Base-by-base conservation (phyloP, 2,113 vertebrate species). In the Trematomus loennbergii region DNA sequence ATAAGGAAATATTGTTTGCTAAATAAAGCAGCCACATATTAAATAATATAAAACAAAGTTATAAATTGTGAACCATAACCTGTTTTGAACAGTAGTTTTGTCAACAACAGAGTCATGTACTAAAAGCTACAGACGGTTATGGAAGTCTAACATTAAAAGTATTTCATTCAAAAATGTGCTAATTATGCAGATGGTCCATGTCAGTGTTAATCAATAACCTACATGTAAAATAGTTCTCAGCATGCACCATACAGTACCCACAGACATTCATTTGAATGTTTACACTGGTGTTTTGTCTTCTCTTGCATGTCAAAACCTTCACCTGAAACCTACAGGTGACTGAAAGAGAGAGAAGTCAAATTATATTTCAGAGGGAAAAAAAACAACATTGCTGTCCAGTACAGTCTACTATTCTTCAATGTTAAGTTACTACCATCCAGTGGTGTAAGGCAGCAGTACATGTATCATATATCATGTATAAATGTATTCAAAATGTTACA, bases 391-490 rank as follows among this genome's bases (percentile, higher is more conserved):
- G 12, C 18, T 33, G 9, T 29, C 25, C 11, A 10, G 12, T 46
- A 36, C 11, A 11, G 12, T 33, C 33, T 12, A 53, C 8, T 10
- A 2, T 45, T 67, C 9, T 12, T 13, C 59, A 4, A n/a, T 79
- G 70, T 72, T 33, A 68, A 71, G 53, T 73, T 77, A 82, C 89
- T 76, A 78, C 91, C 87, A 89, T 83, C 91, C 71, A 88, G 81
- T 88, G 91, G 87, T 9, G 43, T 61, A 9, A 62, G 40, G 25
- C 43, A 69, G 66, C 12, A 84, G 20, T 55, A 54, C 73, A 81
- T 25, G n/a, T 18, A 52, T 43, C 12, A 46, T 16, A 12, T 2
- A 40, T 40, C 7, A 8, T 40, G 36, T 40, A 40, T 40, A 40
- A 40, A 40, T 40, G 36, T 40, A 40, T 40, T 36, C 36, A 1